Base-by-base conservation (phyloP, 2,113 vertebrate species). In the Corapipo altera region DNA sequence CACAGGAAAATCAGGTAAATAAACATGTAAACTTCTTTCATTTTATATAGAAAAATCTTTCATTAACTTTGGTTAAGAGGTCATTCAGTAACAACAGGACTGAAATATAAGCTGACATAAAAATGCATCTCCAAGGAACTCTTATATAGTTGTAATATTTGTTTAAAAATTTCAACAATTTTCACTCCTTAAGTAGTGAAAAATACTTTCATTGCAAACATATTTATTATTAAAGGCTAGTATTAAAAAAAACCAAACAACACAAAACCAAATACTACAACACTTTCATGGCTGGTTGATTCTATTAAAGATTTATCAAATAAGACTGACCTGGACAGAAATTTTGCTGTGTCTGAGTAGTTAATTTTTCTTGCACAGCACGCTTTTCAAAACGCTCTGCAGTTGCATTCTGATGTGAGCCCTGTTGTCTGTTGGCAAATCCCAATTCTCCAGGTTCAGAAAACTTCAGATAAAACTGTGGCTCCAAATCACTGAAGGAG, bases 311-410 rank as follows among this genome's bases (percentile, higher is more conserved):
- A 81, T 26, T 6, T 33, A 77, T 59, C 35, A 96, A 97, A 95
- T 26, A 87, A 57, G 54, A 98, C 98, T 98, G 74, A 98, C 98
- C 98, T 98, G 97, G 83, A 88, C 88, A 85, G 58, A 91, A 90
- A 81, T 62, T 91, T 73, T 92, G 84, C 64, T 92, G 96, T 10
- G 78, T 51, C 51, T 18, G 75, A 81, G 87, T 10, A 72, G 79
- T 41, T 48, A 52, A 39, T 93, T 95, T 98, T 73, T 93, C 96
- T n/a, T 92, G 91, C 55, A 77, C 52, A 62, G 44, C 8, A 2
- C 19, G 76, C 92, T 93, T 98, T 83, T 97, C 97, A 70, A 83
- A 95, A 66, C 52, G 18, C 26, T 96, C 97, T 65, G 78, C 73
- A 75, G 95, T 24, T 28, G 67, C 74, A 88, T 48, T 61, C 75